Percentiles rank a stretch among this genome's conserved stretches.
These are phyloP conservation scores for Mastomys natalensis DNA, from an alignment of 2,113 vertebrate species.

Conservation along the genomic window DNA sequence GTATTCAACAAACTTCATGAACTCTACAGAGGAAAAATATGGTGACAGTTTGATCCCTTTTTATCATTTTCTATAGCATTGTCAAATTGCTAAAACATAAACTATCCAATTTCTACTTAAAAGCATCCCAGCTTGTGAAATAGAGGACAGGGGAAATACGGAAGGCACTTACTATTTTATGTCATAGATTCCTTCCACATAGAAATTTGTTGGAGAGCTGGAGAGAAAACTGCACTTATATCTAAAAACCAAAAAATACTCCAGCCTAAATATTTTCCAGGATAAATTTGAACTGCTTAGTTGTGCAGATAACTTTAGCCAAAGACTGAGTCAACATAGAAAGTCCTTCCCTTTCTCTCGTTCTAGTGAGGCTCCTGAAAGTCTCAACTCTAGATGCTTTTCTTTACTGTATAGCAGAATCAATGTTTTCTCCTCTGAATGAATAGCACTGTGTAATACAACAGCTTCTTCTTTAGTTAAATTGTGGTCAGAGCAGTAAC, in stretches of 20 bases:
- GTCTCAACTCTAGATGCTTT: not conserved
- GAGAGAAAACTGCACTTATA: not conserved
- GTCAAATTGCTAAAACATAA: conserved; percentile 52
- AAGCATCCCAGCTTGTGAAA: conserved; percentile 8
- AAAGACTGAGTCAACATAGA: not conserved
- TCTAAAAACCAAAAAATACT: not conserved
- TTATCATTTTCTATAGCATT: conserved; percentile 7
- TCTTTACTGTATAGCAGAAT: not conserved
- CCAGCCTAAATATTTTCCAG: not conserved
- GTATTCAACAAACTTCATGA: conserved; percentile 10
- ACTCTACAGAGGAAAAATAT: not conserved
- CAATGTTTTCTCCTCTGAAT: not conserved
- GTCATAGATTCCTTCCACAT: not conserved
- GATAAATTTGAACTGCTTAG: not conserved
- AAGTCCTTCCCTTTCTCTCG: not conserved
- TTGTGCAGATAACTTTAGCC: not conserved
- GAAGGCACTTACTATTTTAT: not conserved
- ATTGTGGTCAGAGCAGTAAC: not conserved
- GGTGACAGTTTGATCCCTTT: not conserved
- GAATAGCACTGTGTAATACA: not conserved
- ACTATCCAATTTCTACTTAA: not conserved
- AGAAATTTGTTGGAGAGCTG: not conserved
- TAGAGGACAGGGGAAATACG: not conserved
- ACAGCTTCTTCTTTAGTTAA: not conserved
- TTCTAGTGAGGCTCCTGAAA: not conserved